Conservation (phyloP, 1,140 invertebrate genomes). For the Drosophila chauvacae region DNA sequence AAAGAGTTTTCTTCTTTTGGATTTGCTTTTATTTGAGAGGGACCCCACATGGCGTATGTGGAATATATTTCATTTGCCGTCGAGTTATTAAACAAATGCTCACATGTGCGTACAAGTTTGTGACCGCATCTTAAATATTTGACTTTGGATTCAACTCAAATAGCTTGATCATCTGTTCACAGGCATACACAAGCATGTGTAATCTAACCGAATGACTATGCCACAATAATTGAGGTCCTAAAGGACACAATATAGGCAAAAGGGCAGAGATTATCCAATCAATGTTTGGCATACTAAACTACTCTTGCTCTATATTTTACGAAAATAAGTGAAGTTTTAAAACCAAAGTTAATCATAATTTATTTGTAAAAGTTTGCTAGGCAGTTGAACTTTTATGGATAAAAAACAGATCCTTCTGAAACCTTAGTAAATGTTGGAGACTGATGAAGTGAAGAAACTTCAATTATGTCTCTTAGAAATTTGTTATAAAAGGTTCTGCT, state of each 20-base stretch:
- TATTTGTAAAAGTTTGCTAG: background rate
- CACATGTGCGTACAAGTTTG: conserved; percentile 53
- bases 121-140: conserved; percentile 26
- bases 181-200: background rate
- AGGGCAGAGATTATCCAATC: background rate
- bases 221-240: conserved; percentile 10
- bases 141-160: conserved; percentile 16
- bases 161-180: conserved; percentile 13
- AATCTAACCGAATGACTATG: conserved; percentile 13
- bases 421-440: background rate
- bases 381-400: background rate
- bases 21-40: conserved; percentile 37
- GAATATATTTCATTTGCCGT: conserved; percentile 61
- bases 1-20: conserved; percentile 43
- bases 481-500: too few species aligned
- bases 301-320: background rate
- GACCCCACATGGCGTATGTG: conserved; percentile 49
- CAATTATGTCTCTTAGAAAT: too few species aligned
- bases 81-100: conserved; percentile 55
- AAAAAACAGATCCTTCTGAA: background rate
- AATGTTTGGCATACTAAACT: background rate
- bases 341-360: background rate
- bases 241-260: background rate
- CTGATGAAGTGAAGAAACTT: background rate
- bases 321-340: background rate